These are phyloP conservation scores for Sparidentex hasta DNA, from an alignment of 2,797 vertebrate genomes.

Conservation along the genomic window DNA sequence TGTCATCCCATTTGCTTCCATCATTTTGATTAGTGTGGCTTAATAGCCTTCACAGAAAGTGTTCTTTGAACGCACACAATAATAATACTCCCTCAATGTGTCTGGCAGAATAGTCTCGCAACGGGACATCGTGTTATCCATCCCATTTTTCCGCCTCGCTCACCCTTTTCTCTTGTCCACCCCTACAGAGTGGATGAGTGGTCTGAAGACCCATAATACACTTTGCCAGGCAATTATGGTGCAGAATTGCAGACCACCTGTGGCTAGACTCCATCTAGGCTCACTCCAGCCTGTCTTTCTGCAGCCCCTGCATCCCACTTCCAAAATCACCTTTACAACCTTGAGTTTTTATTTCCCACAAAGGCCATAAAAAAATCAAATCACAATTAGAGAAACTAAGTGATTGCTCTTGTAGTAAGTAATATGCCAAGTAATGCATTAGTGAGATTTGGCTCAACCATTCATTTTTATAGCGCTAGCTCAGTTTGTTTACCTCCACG, in stretches of 20 bases:
- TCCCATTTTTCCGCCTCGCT: slow-evolving; percentile 75
- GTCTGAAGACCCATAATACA: slow-evolving; percentile 83
- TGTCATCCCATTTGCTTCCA: slow-evolving; percentile 76
- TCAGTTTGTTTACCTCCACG: slow-evolving; percentile 63
- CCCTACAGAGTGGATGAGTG: slow-evolving; percentile 85
- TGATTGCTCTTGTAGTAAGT: slow-evolving; percentile 65
- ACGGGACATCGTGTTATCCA: slow-evolving; percentile 82
- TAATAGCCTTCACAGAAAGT: slow-evolving; percentile 81
- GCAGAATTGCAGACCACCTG: slow-evolving; percentile 88
- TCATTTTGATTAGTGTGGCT: slow-evolving; percentile 82
- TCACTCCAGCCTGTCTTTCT: slow-evolving; percentile 42
- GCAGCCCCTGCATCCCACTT: slow-evolving; percentile 34
- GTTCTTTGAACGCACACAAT: slow-evolving; percentile 76
- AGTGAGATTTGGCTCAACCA: slow-evolving; percentile 25
- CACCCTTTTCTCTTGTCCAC: slow-evolving; percentile 79
- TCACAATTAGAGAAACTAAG: slow-evolving; percentile 71
- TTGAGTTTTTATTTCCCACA: slow-evolving; percentile 70
- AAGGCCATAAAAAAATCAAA: slow-evolving; percentile 70
- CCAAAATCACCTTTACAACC: slow-evolving; percentile 70
- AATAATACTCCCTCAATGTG: slow-evolving; percentile 75
- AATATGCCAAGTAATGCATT: slow-evolving; percentile 58
- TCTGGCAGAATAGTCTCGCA: slow-evolving; percentile 80
- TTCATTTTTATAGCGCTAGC: slow-evolving; percentile 22
- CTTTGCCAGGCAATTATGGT: slow-evolving; percentile 85
- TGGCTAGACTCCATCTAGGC: slow-evolving; percentile 77